These are phyloP conservation scores for Grallaria varia DNA, from an alignment of 2,113 vertebrate genomes.

Conservation along the genomic window DNA sequence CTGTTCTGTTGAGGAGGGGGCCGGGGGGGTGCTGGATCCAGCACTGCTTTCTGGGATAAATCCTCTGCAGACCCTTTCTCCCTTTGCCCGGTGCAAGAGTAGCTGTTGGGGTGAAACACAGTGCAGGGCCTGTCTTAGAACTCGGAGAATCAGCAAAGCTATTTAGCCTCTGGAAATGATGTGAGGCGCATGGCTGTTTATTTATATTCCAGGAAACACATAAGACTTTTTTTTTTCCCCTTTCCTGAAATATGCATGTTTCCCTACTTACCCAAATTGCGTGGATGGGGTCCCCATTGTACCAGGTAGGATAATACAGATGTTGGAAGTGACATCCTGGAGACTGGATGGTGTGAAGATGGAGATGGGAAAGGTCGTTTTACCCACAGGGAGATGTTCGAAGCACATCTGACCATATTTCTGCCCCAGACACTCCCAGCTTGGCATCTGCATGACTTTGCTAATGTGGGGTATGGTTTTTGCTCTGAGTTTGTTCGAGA, in stretches of 20 bases:
- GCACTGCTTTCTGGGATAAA: background rate
- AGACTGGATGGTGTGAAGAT: background rate
- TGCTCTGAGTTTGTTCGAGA: background rate
- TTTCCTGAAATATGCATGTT: background rate
- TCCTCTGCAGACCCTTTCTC: background rate
- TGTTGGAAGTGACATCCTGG: background rate
- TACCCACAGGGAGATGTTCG: background rate
- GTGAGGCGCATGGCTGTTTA: background rate
- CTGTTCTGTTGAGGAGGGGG: background rate
- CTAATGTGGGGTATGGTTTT: background rate
- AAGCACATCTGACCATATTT: background rate
- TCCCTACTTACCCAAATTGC: background rate
- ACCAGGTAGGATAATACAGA: background rate
- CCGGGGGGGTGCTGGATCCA: background rate
- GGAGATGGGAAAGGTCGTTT: background rate
- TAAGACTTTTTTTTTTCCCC: background rate
- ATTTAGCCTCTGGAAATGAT: background rate
- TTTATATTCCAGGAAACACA: background rate
- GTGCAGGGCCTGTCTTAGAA: background rate
- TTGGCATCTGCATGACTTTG: background rate
- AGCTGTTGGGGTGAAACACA: background rate
- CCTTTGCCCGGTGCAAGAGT: background rate
- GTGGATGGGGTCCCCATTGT: fast-evolving
- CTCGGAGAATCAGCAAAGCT: background rate
- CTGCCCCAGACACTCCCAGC: background rate